These are phyloP conservation scores for Pardalotus punctatus DNA, from an alignment of 2,113 vertebrate genomes.

Conservation along the genomic window DNA sequence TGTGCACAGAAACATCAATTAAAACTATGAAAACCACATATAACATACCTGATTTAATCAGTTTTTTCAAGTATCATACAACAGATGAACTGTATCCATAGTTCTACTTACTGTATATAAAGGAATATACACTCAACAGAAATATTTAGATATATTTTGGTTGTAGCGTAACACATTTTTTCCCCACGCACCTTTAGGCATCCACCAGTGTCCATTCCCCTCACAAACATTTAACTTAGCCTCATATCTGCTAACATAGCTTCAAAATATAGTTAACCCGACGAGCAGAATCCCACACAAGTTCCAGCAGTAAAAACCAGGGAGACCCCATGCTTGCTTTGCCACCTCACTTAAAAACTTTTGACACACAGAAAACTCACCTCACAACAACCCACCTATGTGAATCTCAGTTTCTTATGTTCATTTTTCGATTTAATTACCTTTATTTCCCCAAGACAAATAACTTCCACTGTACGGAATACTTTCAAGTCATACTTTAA, in stretches of 20 bases:
- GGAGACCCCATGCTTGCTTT: not conserved
- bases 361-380: not conserved
- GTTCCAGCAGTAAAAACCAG: not conserved
- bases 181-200: not conserved
- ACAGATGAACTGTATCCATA: not conserved
- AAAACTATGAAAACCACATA: not conserved
- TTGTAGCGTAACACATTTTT: not conserved
- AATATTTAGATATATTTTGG: not conserved
- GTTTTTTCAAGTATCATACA: not conserved
- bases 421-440: not conserved
- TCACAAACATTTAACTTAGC: not conserved
- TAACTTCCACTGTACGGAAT: not conserved
- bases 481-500: not conserved
- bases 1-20: not conserved
- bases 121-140: not conserved
- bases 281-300: fast-evolving
- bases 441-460: not conserved
- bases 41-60: not conserved
- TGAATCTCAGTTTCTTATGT: not conserved
- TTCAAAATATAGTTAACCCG: not conserved
- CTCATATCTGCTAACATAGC: not conserved
- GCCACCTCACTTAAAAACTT: not conserved
- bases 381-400: not conserved
- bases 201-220: not conserved
- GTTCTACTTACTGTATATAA: not conserved